Evolutionary conservation across 2,797 vertebrate genomes (phyloP).

Genomic region (Ficedula albicollis): DNA sequence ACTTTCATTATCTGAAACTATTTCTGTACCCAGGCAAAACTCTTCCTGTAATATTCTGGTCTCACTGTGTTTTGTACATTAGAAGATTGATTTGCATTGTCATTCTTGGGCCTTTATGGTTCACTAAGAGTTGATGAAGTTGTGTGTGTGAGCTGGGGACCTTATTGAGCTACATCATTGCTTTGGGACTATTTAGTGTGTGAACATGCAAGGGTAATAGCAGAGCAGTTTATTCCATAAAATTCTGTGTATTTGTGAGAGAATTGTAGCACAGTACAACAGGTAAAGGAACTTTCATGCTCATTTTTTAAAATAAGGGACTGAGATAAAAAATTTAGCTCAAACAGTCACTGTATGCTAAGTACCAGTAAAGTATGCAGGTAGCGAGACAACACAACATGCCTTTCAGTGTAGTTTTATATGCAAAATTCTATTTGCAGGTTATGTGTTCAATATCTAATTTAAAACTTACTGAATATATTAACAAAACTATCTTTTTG

Average conservation of each 20-base stretch:
- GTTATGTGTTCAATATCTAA: neutral
- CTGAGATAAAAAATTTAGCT: constrained; percentile 20
- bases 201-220: constrained; percentile 9
- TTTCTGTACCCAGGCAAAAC: constrained; percentile 61
- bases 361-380: neutral
- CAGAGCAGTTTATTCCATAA: neutral
- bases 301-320: constrained; percentile 38
- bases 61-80: constrained; percentile 3
- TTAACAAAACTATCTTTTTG: neutral
- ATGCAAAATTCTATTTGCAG: neutral
- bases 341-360: neutral
- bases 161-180: neutral
- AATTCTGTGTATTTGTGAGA: neutral
- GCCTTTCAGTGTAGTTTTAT: neutral
- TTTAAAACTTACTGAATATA: neutral
- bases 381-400: neutral
- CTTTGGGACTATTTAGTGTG: neutral
- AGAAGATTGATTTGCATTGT: constrained; percentile 55
- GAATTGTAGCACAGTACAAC: neutral
- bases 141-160: neutral
- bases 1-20: constrained; percentile 68
- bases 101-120: constrained; percentile 35
- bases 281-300: neutral
- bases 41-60: constrained; percentile 35
- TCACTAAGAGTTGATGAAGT: constrained; percentile 33